A percentile compares a stretch with the other conserved stretches of the same genome.
phyloP scores from a whole-genome alignment of 2,797 vertebrate species.

The Platyrinchus mystaceus region DNA sequence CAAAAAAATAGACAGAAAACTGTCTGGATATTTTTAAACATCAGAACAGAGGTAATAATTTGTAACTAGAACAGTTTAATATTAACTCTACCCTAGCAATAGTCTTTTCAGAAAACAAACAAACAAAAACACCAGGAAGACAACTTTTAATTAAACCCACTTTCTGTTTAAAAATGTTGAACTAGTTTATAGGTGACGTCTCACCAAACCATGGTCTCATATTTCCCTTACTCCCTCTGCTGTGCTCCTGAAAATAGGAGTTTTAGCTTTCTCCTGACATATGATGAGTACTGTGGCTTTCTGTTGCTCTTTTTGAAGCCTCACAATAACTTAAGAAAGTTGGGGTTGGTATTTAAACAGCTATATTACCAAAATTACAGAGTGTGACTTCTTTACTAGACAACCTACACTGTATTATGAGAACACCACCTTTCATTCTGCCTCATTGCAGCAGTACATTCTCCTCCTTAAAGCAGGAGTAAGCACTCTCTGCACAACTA shows the following conservation, averaged over 20 bases:
- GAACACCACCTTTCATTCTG: not conserved
- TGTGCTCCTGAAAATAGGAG: not conserved
- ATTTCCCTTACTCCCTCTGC: not conserved
- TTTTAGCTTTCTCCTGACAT: not conserved
- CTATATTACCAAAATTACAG: not conserved
- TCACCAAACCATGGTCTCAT: not conserved
- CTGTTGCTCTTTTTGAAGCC: not conserved
- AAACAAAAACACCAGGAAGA: not conserved
- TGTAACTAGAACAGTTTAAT: not conserved
- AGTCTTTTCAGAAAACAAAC: not conserved
- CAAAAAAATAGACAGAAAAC: not conserved
- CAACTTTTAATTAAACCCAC: not conserved
- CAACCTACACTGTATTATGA: not conserved
- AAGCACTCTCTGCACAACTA: not conserved
- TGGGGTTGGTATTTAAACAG: not conserved
- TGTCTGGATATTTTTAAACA: not conserved
- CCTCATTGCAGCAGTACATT: not conserved
- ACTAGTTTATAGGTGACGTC: not conserved
- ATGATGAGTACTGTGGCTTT: not conserved
- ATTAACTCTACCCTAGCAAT: not conserved
- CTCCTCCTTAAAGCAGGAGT: not conserved
- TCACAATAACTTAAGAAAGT: no score
- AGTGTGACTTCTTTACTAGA: not conserved
- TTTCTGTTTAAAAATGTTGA: not conserved
- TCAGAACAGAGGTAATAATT: not conserved